Evolutionary conservation across 2,113 vertebrate genomes (phyloP).

Genomic region (Sterna hirundo): DNA sequence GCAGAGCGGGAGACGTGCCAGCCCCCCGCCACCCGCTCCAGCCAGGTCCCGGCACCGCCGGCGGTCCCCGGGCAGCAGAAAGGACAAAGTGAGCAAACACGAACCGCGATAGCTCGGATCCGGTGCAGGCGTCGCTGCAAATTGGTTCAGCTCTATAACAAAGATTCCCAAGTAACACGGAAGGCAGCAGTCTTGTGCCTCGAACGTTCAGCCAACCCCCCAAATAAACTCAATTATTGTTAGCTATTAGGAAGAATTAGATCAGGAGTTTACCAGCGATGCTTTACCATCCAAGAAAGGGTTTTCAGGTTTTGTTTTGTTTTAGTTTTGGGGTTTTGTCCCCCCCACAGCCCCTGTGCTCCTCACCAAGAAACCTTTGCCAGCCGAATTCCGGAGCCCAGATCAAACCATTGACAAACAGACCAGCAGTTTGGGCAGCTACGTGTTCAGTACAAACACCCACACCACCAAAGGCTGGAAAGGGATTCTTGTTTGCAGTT

Average conservation of each 20-base stretch:
- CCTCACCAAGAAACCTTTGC: neutral
- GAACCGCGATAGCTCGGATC: accelerated
- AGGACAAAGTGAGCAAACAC: neutral
- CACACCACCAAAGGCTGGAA: neutral
- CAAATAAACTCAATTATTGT: neutral
- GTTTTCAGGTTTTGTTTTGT: accelerated
- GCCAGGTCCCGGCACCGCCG: neutral
- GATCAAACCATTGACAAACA: neutral
- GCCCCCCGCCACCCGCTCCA: neutral
- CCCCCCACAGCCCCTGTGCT: neutral
- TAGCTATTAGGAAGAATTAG: neutral
- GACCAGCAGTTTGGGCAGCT: neutral
- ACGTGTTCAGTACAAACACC: accelerated
- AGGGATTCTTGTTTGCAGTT: neutral
- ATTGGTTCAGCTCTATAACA: neutral
- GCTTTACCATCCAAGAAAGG: neutral
- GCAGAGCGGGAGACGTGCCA: neutral
- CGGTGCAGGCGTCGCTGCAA: accelerated
- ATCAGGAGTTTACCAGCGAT: neutral
- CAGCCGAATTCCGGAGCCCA: neutral
- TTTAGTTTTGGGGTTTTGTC: neutral
- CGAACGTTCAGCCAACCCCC: neutral
- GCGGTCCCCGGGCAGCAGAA: neutral
- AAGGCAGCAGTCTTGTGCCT: neutral
- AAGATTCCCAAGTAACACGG: neutral